These are phyloP conservation scores for Lasioglossum pauxillum DNA, from an alignment of 2,888 invertebrate genomes.

Conservation along the genomic window DNA sequence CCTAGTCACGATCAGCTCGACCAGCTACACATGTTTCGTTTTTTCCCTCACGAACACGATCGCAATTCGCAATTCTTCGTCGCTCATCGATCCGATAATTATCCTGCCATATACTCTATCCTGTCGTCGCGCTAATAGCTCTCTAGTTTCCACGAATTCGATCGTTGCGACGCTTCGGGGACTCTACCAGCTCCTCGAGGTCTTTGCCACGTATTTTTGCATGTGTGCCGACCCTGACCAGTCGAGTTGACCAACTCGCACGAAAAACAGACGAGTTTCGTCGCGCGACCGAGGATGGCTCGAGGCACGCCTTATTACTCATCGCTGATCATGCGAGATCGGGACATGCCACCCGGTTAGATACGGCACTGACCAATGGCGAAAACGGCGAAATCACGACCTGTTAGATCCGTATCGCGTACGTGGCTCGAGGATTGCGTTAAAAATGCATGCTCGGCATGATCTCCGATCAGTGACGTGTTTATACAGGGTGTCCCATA, in stretches of 20 bases:
- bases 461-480: conserved; percentile 33
- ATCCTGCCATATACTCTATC: background rate
- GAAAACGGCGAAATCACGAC: conserved; percentile 35
- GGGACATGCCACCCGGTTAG: conserved; percentile 13
- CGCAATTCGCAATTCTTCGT: background rate
- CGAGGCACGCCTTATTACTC: conserved; percentile 41
- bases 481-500: background rate
- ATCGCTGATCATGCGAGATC: conserved; percentile 57
- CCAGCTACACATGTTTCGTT: background rate
- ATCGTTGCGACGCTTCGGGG: conserved; percentile 1
- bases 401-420: conserved; percentile 20
- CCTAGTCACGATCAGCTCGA: conserved; percentile 5
- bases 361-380: conserved; percentile 39
- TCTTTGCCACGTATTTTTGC: conserved; percentile 35
- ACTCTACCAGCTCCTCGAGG: background rate
- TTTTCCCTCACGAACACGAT: background rate
- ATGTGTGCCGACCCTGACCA: conserved; percentile 54
- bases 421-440: background rate
- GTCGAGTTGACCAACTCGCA: conserved; percentile 1
- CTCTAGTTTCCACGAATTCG: conserved; percentile 13
- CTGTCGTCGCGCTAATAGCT: conserved; percentile 11
- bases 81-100: conserved; percentile 16
- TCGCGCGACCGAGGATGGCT: conserved; percentile 44
- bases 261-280: conserved; percentile 39
- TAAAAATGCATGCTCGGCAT: conserved; percentile 22